Conservation (phyloP, 2,888 invertebrate species). For the Chironomus riparius region DNA sequence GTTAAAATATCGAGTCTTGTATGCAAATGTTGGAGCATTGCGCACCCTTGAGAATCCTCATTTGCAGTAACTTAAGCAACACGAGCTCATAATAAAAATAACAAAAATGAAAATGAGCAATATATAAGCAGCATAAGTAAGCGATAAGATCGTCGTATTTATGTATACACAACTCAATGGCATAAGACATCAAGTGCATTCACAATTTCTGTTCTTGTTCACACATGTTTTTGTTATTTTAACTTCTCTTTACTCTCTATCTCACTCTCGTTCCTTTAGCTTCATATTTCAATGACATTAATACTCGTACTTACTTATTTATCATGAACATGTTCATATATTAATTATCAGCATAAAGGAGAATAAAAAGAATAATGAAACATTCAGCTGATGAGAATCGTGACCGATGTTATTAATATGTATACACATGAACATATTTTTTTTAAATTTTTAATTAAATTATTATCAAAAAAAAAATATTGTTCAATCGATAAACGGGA, state of each 20-base stretch:
- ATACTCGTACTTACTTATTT: too few species aligned
- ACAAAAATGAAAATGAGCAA: neutral
- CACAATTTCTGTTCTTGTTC: constrained; percentile 12
- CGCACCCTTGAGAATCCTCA: constrained; percentile 6
- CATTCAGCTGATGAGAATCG: too few species aligned
- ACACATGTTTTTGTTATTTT: constrained; percentile 19
- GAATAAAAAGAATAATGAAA: too few species aligned
- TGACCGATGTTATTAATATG: too few species aligned
- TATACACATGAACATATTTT: too few species aligned
- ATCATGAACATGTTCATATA: too few species aligned
- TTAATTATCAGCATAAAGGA: too few species aligned
- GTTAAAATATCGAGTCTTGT: neutral
- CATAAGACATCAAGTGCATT: constrained; percentile 25
- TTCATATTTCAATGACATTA: too few species aligned
- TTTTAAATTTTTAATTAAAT: too few species aligned
- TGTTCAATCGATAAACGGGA: too few species aligned
- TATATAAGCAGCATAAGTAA: too few species aligned
- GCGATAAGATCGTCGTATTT: constrained; percentile 16
- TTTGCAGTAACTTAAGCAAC: neutral
- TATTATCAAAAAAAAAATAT: too few species aligned
- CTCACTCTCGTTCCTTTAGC: neutral
- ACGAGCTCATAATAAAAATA: neutral
- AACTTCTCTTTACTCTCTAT: neutral
- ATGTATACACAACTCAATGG: neutral
- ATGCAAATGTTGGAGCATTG: neutral